Percentiles rank a stretch among this genome's conserved stretches.
Evolutionary conservation across 2,888 invertebrate species (phyloP).

Genomic region (Rotaria magnacalcarata): DNA sequence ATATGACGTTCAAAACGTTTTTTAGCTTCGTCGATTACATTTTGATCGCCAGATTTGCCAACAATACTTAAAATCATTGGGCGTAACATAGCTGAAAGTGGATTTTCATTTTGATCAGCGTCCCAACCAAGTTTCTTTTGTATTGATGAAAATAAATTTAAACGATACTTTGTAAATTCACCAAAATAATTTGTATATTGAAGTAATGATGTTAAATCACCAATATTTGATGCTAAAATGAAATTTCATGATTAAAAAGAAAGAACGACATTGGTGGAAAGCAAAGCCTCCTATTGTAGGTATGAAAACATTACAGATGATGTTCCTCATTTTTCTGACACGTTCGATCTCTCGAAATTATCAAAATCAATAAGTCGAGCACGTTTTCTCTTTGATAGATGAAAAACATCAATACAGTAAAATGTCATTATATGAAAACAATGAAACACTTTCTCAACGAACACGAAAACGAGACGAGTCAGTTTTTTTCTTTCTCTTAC

Average conservation of each 20-base stretch:
- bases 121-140: constrained; percentile 78
- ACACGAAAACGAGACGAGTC: too few species aligned
- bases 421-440: too few species aligned
- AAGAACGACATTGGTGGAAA: too few species aligned
- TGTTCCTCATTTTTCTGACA: too few species aligned
- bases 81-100: constrained; percentile 77
- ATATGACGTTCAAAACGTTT: constrained; percentile 68
- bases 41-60: constrained; percentile 75
- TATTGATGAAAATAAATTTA: constrained; percentile 71
- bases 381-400: too few species aligned
- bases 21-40: constrained; percentile 73
- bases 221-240: constrained; percentile 65
- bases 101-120: constrained; percentile 73
- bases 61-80: constrained; percentile 77
- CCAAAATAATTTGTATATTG: constrained; percentile 74
- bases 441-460: too few species aligned
- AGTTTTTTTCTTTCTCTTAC: neutral
- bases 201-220: constrained; percentile 72
- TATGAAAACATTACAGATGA: too few species aligned
- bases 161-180: constrained; percentile 71
- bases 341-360: too few species aligned
- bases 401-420: too few species aligned
- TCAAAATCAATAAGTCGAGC: too few species aligned
- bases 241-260: neutral
- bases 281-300: too few species aligned